Evolutionary conservation across 1,140 invertebrate species (phyloP).

Genomic region (Drosophila kanapiae): DNA sequence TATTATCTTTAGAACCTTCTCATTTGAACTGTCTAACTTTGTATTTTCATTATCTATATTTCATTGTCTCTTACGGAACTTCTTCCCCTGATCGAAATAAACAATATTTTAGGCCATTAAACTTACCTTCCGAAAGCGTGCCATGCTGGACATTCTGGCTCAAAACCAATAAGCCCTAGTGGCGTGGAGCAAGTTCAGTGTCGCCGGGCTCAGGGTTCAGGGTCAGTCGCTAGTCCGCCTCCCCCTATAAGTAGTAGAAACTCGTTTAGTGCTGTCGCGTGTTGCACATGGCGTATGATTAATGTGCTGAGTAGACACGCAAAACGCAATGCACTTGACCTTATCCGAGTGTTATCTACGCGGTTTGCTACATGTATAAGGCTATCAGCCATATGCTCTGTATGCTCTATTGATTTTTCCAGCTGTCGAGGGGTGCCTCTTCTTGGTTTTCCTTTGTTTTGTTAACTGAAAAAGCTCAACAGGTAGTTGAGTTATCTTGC

Average conservation of each 20-base stretch:
- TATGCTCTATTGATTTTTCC: slow-evolving; percentile 72
- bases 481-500: slow-evolving; percentile 26
- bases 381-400: slow-evolving; percentile 56
- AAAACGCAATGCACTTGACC: slow-evolving; percentile 38
- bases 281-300: slow-evolving; percentile 74
- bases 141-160: slow-evolving; percentile 60
- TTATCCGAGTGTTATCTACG: slow-evolving; percentile 32
- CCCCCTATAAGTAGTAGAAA: slow-evolving; percentile 48
- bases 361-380: not conserved
- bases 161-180: slow-evolving; percentile 7
- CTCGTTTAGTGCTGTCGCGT: slow-evolving; percentile 51
- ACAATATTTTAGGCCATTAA: slow-evolving; percentile 4
- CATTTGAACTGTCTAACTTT: not conserved
- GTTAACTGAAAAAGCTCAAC: slow-evolving; percentile 16
- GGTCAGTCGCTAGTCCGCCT: slow-evolving; percentile 58
- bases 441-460: slow-evolving; percentile 14
- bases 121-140: slow-evolving; percentile 70
- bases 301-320: slow-evolving; percentile 46
- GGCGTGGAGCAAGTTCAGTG: slow-evolving; percentile 56
- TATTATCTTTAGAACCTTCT: not conserved
- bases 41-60: not conserved
- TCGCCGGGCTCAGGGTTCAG: slow-evolving; percentile 66
- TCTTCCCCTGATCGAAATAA: not conserved
- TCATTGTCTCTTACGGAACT: too few relatives aligned
- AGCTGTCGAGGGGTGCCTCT: slow-evolving; percentile 12